phyloP scores from a whole-genome alignment of 2,888 invertebrate species.

The Chironomus tentans region DNA sequence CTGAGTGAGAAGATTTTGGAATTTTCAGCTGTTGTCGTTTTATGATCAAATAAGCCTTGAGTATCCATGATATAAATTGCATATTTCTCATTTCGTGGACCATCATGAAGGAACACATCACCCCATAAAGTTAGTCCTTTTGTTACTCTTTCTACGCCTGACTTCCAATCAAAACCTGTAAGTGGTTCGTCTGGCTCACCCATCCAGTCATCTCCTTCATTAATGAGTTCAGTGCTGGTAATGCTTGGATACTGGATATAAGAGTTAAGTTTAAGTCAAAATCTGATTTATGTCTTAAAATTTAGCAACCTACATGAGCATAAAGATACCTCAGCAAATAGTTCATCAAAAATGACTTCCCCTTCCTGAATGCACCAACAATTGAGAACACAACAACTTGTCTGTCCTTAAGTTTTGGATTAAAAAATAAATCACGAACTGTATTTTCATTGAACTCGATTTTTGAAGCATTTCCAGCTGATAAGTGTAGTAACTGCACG shows the following conservation, averaged over 20 bases:
- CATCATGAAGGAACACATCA: constrained; percentile 22
- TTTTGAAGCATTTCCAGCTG: background rate
- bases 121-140: constrained; percentile 26
- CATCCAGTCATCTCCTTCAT: constrained; percentile 22
- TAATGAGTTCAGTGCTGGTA: background rate
- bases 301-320: constrained; percentile 20
- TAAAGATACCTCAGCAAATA: constrained; percentile 27
- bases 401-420: background rate
- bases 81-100: constrained; percentile 19
- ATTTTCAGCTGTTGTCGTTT: constrained; percentile 14
- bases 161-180: constrained; percentile 26
- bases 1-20: constrained; percentile 26
- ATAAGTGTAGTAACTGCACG: background rate
- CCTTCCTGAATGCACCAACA: constrained; percentile 27
- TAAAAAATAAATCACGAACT: background rate
- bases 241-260: background rate
- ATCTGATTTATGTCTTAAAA: too few species aligned
- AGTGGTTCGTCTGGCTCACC: constrained; percentile 19
- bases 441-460: background rate
- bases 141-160: constrained; percentile 21
- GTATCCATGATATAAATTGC: constrained; percentile 27
- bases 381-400: constrained; percentile 26
- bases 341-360: constrained; percentile 28
- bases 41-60: constrained; percentile 27
- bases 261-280: background rate